Base-by-base conservation (phyloP, 1,140 invertebrate genomes). In the Adelges cooleyi region DNA sequence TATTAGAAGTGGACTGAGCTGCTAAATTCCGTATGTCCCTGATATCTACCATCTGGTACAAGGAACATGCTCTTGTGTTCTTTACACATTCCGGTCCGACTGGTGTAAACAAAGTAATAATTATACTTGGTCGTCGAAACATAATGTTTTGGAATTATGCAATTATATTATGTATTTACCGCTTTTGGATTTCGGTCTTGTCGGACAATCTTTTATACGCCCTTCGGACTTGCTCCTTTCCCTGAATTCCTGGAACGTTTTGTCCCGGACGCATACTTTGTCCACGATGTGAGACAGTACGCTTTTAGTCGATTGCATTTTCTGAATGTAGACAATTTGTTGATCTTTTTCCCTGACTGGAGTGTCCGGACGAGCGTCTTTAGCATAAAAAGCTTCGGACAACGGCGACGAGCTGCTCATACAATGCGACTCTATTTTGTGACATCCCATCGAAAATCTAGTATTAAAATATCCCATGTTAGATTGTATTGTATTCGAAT, bases 141-240 rank as follows among this genome's bases (percentile, higher is more conserved):
- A n/a, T n/a, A n/a, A n/a, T n/a, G n/a, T n/a, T n/a, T n/a, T n/a
- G n/a, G n/a, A n/a, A n/a, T n/a, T n/a, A n/a, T n/a, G n/a, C n/a
- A n/a, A n/a, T n/a, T n/a, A n/a, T n/a, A n/a, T n/a, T n/a, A n/a
- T n/a, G n/a, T n/a, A 15, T 3, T 11, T 48, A 62, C 42, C 42
- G 22, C 27, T 62, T 62, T 48, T 62, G 4, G 42, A 29, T 62
- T 62, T 62, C 1, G 42, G 25, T 48, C 42, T 29, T 33, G 29
- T 33, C 0, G 66, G 42, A 44, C 66, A 67, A 33, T 67, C 66
- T 62, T 67, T 67, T 48, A 67, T 49, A 25, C 66, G 51, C 3
- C 54, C 66, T 62, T 67, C 66, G 15, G 66, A 67, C 51, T 67
- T 67, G 20, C 66, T 67, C 54, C 66, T 49, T 42, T 67, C 66